Evolutionary conservation across 2,113 vertebrate species (phyloP).

Genomic region (Semnornis frantzii): DNA sequence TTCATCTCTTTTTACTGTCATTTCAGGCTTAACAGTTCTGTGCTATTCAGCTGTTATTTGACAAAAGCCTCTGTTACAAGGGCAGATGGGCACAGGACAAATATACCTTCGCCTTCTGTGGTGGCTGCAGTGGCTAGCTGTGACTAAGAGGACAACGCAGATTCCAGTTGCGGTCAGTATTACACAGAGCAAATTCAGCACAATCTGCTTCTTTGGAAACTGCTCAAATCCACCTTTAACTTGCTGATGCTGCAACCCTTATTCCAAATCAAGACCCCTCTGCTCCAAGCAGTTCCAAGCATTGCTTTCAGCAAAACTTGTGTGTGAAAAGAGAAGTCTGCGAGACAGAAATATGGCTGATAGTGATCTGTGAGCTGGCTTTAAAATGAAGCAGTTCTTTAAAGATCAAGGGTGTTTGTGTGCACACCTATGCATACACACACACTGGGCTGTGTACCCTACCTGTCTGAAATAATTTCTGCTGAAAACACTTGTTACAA

Average conservation of each 20-base stretch:
- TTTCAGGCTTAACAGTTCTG: no score
- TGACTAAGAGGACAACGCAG: background rate
- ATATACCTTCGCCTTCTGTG: background rate
- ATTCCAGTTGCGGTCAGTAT: background rate
- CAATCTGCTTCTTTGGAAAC: background rate
- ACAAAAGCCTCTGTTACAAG: background rate
- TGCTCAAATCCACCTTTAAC: background rate
- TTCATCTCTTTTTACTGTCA: no score
- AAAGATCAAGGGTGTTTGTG: background rate
- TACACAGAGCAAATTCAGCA: background rate
- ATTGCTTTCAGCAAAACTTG: background rate
- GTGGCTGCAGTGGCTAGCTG: background rate
- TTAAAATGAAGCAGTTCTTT: background rate
- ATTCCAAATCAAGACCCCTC: background rate
- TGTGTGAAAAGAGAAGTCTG: background rate
- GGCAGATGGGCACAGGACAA: background rate
- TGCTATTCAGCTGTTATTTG: no score
- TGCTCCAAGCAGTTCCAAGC: background rate
- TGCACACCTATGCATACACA: background rate
- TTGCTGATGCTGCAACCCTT: background rate
- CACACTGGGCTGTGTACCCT: fast-evolving
- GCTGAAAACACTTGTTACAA: background rate
- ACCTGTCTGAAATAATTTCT: background rate
- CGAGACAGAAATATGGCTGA: background rate
- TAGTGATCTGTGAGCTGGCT: background rate